Evolutionary conservation across 2,113 vertebrate species (phyloP), one percentile per base, ranked within the genome.

Genomic region (Prunella fulvescens): DNA sequence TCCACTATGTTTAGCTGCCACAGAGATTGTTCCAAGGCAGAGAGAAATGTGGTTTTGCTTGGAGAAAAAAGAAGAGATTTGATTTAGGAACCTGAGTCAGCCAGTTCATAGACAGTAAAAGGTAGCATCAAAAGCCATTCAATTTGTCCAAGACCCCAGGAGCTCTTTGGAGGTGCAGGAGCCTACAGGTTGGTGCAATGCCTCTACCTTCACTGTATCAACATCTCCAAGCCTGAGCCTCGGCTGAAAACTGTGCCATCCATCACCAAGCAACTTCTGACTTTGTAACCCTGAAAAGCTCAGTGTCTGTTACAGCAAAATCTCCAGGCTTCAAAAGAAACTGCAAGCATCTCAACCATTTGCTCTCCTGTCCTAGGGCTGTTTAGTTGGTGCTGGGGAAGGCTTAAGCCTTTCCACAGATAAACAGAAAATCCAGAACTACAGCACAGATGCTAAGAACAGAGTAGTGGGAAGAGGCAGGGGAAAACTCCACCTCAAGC

Each of bases 171-270:
- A 90, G 60, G 12, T 50, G 45, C 19, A 39, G 76, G 3, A 86
- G 17, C 31, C 35, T 45, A 62, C 8, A 65, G 45, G 29, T 37
- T 53, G 23, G 33, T 62, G n/a, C 31, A 71, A 40, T 2, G 15
- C 13, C 60, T 74, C 29, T 8, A 5, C 31, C 26, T 62, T 74
- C 78, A 19, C 56, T 28, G 10, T 14, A 62, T 19, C 35, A 57
- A 39, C 22, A 58, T 15, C 60, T 65, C 31, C 31, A 25, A 8
- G 40, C 12, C 51, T 1, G 3, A 88, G 62, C 19, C 69, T 56
- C 0, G 0, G 33, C 47, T 91, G 48, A 50, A 81, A 86, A 62
- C 31, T 2, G 1, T 23, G 56, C 6, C 31, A 42, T 31, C 12
- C 76, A 83, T 37, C 54, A 83, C 42, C 26, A 42, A 58, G 28